phyloP scores from a whole-genome alignment of 2,888 invertebrate genomes.

The Chouioia cunea region DNA sequence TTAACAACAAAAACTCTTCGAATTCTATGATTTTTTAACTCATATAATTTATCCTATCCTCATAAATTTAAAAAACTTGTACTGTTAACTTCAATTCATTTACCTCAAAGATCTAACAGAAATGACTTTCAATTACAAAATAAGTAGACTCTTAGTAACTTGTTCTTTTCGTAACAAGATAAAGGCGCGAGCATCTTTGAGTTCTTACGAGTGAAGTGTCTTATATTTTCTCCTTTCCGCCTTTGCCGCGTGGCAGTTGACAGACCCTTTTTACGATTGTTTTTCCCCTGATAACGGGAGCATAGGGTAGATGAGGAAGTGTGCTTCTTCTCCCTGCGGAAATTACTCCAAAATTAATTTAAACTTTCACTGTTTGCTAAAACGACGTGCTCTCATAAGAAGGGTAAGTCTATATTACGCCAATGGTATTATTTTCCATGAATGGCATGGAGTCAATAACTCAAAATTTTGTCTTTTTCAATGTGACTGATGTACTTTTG shows the following conservation, averaged over 20 bases:
- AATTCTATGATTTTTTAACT: no score
- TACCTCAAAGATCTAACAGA: no score
- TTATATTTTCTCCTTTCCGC: constrained; percentile 49
- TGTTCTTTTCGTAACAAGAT: no score
- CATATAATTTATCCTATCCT: no score
- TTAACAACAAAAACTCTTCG: no score
- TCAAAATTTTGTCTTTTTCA: no score
- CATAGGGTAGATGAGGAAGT: constrained; percentile 29
- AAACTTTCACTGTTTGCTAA: constrained; percentile 50
- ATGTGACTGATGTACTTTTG: no score
- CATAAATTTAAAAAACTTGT: no score
- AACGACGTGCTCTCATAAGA: constrained; percentile 7
- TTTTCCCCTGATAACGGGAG: constrained; percentile 51
- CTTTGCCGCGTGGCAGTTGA: constrained; percentile 44
- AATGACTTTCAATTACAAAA: not conserved
- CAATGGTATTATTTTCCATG: no score
- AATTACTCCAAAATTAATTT: constrained; percentile 56
- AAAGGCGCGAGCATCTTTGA: not conserved
- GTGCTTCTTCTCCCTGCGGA: constrained; percentile 45
- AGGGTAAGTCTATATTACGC: no score
- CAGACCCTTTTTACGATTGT: constrained; percentile 49
- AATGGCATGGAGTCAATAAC: no score
- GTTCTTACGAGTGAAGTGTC: constrained; percentile 24
- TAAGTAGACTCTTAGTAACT: not conserved
- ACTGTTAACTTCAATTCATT: no score